Percentiles rank a stretch among this genome's conserved stretches.
These are phyloP conservation scores for Camptogramma bilineatum DNA, from an alignment of 2,888 invertebrate genomes.

Conservation along the genomic window DNA sequence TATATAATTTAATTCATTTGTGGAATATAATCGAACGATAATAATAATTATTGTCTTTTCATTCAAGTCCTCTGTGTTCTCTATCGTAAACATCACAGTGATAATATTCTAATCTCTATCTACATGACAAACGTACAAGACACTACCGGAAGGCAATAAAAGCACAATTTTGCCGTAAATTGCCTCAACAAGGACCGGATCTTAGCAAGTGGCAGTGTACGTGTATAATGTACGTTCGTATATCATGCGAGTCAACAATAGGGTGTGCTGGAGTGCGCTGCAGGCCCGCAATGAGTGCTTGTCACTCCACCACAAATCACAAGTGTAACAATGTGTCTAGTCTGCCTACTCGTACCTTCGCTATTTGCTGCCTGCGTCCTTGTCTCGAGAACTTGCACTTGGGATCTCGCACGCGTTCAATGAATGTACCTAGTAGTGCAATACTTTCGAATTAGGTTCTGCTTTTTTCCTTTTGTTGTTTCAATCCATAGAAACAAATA, in stretches of 20 bases:
- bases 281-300: slow-evolving; percentile 62
- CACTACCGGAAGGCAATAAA: slow-evolving; percentile 27
- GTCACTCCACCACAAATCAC: slow-evolving; percentile 70
- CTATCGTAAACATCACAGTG: too few relatives aligned
- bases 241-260: slow-evolving; percentile 56
- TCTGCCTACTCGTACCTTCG: slow-evolving; percentile 28
- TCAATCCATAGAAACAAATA: too few relatives aligned
- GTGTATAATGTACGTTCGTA: slow-evolving; percentile 29
- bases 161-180: slow-evolving; percentile 29
- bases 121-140: slow-evolving; percentile 16
- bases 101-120: not conserved
- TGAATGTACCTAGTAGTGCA: slow-evolving; percentile 6
- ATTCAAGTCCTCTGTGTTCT: too few relatives aligned
- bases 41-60: too few relatives aligned
- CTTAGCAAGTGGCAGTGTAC: slow-evolving; percentile 30
- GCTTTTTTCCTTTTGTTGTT: too few relatives aligned
- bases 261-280: slow-evolving; percentile 56
- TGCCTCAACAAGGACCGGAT: slow-evolving; percentile 36
- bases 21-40: too few relatives aligned
- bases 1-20: not conserved
- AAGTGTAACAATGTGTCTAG: slow-evolving; percentile 52
- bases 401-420: slow-evolving; percentile 15
- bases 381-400: slow-evolving; percentile 33
- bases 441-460: not conserved
- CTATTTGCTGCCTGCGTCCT: slow-evolving; percentile 30